Evolutionary conservation across 2,888 invertebrate species (phyloP).

Genomic region (Callyntrura guangdongensis): DNA sequence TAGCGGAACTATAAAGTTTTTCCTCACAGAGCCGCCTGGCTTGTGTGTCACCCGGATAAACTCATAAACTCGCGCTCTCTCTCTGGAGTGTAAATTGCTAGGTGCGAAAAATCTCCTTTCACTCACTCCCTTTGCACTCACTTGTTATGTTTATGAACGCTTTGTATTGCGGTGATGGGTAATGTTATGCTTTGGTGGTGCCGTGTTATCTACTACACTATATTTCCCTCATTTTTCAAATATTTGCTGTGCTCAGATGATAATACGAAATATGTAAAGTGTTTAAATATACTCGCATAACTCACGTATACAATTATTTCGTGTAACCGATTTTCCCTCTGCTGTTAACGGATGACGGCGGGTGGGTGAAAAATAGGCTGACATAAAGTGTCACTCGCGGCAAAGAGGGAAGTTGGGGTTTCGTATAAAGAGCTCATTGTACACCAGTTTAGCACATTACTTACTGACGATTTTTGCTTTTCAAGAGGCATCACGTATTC

Average conservation of each 20-base stretch:
- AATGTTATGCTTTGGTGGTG: neutral
- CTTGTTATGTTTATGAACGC: neutral
- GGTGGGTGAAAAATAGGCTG: neutral
- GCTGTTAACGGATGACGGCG: neutral
- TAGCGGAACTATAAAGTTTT: neutral
- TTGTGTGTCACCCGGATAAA: constrained; percentile 13
- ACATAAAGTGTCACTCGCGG: constrained; percentile 28
- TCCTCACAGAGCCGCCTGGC: neutral
- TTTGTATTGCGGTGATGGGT: neutral
- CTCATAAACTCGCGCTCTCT: too few relatives aligned
- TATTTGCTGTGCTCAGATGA: constrained; percentile 9
- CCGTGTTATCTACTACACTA: neutral
- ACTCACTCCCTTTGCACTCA: neutral
- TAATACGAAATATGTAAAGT: neutral
- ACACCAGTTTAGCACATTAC: neutral
- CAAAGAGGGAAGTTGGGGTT: neutral
- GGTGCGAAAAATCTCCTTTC: constrained; percentile 19
- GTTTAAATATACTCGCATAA: neutral
- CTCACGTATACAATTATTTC: constrained; percentile 22
- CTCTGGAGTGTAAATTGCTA: constrained; percentile 33
- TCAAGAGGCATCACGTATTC: too few relatives aligned
- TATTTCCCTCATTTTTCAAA: neutral
- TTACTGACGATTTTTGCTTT: neutral
- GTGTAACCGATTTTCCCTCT: neutral
- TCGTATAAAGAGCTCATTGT: neutral